Evolutionary conservation across 2,113 vertebrate species (phyloP).

Genomic region (Campylorhamphus procurvoides): DNA sequence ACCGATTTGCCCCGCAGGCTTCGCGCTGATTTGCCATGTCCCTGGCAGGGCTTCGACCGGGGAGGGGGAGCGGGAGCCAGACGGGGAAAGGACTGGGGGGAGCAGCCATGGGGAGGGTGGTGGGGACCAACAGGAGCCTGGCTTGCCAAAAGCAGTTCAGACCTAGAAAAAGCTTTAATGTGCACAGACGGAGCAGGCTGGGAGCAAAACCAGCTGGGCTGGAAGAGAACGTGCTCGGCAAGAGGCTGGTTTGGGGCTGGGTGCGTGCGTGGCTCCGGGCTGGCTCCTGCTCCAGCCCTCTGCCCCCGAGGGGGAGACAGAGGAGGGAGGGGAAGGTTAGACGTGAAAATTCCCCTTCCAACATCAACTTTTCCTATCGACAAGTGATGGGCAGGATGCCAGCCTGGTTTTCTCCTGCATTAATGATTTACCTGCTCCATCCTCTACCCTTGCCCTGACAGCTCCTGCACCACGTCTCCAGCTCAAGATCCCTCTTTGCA

Average conservation of each 20-base stretch:
- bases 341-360: neutral
- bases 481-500: neutral
- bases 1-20: constrained; percentile 66
- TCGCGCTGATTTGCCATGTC: constrained; percentile 57
- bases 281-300: neutral
- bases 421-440: constrained; percentile 48
- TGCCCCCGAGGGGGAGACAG: neutral
- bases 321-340: neutral
- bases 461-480: neutral
- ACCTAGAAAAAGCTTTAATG: constrained; percentile 46
- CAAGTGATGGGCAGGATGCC: neutral
- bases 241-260: constrained; percentile 38
- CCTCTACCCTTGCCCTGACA: neutral
- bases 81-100: neutral
- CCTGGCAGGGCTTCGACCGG: constrained; percentile 54
- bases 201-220: constrained; percentile 64
- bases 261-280: neutral
- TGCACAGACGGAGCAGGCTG: constrained; percentile 67
- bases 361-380: neutral
- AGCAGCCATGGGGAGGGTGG: neutral
- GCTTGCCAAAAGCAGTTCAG: constrained; percentile 66
- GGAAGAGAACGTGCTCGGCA: constrained; percentile 17
- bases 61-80: constrained; percentile 39
- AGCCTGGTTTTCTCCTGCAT: neutral
- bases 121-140: constrained; percentile 25